phyloP scores from a whole-genome alignment of 2,888 invertebrate species.

The Ashinkailepas kermadecensis region DNA sequence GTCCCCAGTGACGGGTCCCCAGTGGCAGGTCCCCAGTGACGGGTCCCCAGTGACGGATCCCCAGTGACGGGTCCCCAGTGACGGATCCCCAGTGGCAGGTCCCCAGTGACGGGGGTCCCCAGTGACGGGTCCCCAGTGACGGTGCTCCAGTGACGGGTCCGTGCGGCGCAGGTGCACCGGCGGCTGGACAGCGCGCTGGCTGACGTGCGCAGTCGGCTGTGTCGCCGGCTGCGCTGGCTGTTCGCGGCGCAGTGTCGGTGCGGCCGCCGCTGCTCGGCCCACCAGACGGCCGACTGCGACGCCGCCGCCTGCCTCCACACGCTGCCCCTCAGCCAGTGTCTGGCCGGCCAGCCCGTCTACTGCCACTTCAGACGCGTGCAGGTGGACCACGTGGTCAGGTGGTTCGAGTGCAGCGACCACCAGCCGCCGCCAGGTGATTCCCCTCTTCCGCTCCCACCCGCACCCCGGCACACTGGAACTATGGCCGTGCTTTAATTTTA shows the following conservation, averaged over 20 bases:
- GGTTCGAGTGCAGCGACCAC: slow-evolving; percentile 7
- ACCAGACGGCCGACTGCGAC: slow-evolving; percentile 7
- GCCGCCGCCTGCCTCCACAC: background rate
- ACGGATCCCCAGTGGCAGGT: no score
- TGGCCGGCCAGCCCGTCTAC: slow-evolving; percentile 22
- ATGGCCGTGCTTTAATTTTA: no score
- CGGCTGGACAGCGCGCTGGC: slow-evolving; percentile 35
- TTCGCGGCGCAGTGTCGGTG: slow-evolving; percentile 23
- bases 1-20: no score
- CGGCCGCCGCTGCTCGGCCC: slow-evolving; percentile 3
- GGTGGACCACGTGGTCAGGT: slow-evolving; percentile 19
- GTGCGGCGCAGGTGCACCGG: background rate
- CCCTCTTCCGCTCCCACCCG: no score
- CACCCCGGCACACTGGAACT: no score
- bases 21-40: no score
- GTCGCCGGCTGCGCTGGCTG: slow-evolving; percentile 25
- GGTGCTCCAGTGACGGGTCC: slow-evolving; percentile 45
- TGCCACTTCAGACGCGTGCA: slow-evolving; percentile 24
- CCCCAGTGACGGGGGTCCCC: no score
- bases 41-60: no score
- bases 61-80: no score
- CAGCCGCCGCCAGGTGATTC: background rate
- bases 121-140: slow-evolving; percentile 35
- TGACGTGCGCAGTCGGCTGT: slow-evolving; percentile 44
- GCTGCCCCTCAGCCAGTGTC: slow-evolving; percentile 26